Percentiles rank a stretch among this genome's conserved stretches.
phyloP scores from a whole-genome alignment of 2,113 vertebrate genomes.

The Stomatorhinus ivindoensis region DNA sequence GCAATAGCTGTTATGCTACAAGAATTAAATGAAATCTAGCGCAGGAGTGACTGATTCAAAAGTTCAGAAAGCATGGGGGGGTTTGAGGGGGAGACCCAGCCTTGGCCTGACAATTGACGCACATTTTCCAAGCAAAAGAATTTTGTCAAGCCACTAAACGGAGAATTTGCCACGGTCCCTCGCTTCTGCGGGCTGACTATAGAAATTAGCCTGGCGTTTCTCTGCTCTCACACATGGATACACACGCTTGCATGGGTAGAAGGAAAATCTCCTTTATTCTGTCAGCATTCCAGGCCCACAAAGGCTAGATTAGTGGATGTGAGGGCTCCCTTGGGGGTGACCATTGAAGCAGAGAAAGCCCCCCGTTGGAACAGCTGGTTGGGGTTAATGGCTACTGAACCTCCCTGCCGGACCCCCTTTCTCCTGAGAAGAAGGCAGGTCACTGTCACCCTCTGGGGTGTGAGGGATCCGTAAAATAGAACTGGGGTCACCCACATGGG shows the following conservation, averaged over 20 bases:
- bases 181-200: conserved; percentile 92
- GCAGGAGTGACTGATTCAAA: not conserved
- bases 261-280: conserved; percentile 99
- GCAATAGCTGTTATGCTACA: conserved; percentile 15
- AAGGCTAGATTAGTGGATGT: conserved; percentile 99
- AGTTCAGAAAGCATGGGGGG: not conserved
- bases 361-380: conserved; percentile 99
- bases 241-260: conserved; percentile 99
- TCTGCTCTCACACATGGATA: conserved; percentile 99
- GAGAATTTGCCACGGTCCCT: conserved; percentile 91
- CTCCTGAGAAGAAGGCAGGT: conserved; percentile 99
- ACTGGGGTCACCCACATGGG: conserved; percentile 66
- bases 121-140: conserved; percentile 61
- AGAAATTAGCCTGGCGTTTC: conserved; percentile 99
- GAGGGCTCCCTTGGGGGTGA: conserved; percentile 97
- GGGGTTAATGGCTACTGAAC: conserved; percentile 99
- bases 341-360: conserved; percentile 99
- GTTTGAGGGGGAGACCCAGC: conserved; percentile 17
- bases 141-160: conserved; percentile 81
- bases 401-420: conserved; percentile 91
- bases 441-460: conserved; percentile 97
- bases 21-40: conserved; percentile 6
- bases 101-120: conserved; percentile 55
- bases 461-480: conserved; percentile 85
- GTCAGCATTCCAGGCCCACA: conserved; percentile 99